phyloP scores from a whole-genome alignment of 2,113 vertebrate genomes.

The Callipepla californica region DNA sequence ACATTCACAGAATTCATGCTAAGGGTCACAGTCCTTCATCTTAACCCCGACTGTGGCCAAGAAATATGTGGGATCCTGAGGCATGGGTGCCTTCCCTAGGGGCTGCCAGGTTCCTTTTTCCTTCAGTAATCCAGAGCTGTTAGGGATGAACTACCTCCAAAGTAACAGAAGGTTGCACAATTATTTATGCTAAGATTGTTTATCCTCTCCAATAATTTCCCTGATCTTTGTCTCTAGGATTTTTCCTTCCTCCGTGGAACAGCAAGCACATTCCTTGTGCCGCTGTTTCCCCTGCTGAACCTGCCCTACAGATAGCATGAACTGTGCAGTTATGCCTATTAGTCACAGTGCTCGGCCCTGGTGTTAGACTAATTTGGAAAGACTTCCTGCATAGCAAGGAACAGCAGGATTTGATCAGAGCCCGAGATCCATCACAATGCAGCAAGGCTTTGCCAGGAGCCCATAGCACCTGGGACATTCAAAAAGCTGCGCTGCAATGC shows the following conservation, averaged over 20 bases:
- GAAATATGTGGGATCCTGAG: background rate
- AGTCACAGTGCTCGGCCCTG: constrained; percentile 67
- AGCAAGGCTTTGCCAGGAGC: constrained; percentile 38
- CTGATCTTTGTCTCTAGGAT: background rate
- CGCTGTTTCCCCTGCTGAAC: constrained; percentile 37
- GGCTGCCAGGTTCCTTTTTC: background rate
- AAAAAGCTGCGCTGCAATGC: fast-evolving
- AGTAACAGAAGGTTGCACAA: background rate
- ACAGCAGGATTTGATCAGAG: constrained; percentile 71
- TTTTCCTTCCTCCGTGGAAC: background rate
- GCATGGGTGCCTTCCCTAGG: fast-evolving
- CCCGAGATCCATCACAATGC: constrained; percentile 43
- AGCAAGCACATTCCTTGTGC: background rate
- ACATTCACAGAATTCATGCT: background rate
- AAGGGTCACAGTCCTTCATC: background rate
- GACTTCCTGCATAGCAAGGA: constrained; percentile 66
- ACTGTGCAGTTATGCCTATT: constrained; percentile 66
- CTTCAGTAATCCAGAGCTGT: background rate
- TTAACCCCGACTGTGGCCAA: background rate
- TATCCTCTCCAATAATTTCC: background rate
- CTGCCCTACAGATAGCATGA: constrained; percentile 56
- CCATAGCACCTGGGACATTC: constrained; percentile 47
- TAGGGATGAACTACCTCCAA: fast-evolving
- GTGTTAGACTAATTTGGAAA: constrained; percentile 74
- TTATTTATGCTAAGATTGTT: background rate